Evolutionary conservation across 2,797 vertebrate species (phyloP).

Genomic region (Poecilia gillii): DNA sequence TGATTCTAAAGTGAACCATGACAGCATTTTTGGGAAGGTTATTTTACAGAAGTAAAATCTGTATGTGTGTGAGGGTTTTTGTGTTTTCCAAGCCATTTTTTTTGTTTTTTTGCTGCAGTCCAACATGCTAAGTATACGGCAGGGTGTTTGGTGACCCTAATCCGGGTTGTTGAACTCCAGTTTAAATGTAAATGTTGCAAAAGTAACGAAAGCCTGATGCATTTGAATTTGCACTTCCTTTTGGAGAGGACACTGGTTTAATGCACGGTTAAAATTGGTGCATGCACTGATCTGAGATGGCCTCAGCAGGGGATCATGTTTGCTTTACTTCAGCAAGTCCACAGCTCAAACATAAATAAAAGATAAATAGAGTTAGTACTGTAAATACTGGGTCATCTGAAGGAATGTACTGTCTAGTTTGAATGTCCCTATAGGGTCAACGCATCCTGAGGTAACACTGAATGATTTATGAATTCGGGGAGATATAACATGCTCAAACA

Average conservation of each 20-base stretch:
- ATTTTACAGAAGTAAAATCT: background rate
- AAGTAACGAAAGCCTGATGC: background rate
- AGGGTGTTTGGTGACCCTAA: background rate
- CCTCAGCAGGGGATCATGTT: slow-evolving; percentile 2
- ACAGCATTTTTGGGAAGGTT: background rate
- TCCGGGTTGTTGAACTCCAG: background rate
- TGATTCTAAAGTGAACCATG: background rate
- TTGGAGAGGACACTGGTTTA: background rate
- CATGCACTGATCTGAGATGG: slow-evolving; percentile 8
- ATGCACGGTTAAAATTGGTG: background rate
- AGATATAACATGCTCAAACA: slow-evolving; percentile 48
- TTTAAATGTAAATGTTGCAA: background rate
- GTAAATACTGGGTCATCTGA: slow-evolving; percentile 30
- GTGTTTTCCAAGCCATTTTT: background rate
- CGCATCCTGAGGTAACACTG: slow-evolving; percentile 53
- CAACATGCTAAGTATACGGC: background rate
- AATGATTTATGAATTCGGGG: slow-evolving; percentile 67
- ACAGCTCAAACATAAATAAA: background rate
- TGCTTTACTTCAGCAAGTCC: slow-evolving; percentile 1
- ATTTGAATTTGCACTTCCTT: background rate
- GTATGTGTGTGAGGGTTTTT: background rate
- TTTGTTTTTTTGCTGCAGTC: background rate
- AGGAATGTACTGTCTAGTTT: slow-evolving; percentile 21
- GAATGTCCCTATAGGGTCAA: slow-evolving; percentile 38
- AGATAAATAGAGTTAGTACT: slow-evolving; percentile 18